Evolutionary conservation across 2,113 vertebrate genomes (phyloP), one percentile per base, ranked within the genome.

Genomic region (Coreoperca whiteheadi): DNA sequence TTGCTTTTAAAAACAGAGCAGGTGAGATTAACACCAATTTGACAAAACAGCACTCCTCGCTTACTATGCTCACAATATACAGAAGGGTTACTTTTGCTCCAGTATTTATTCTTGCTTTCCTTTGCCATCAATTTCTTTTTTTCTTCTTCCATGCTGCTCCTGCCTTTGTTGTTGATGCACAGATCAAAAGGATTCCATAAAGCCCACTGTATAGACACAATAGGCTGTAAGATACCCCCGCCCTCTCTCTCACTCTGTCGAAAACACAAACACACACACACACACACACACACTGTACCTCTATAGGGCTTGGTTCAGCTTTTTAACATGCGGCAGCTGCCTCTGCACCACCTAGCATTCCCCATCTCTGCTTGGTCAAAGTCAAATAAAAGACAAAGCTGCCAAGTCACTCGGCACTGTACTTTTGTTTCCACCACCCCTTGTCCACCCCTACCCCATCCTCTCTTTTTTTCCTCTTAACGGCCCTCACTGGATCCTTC

Each of bases 361-460:
- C 89, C 87, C 85, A 80, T 92, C 88, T 88, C 85, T 70, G 79
- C 85, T 84, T 41, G 89, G 89, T 93, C 93, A 95, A 95, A 96
- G 95, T 96, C 93, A 93, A 95, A 93, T 92, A 88, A 93, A 95
- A 95, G 93, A 93, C 94, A 92, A 93, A 94, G 89, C 86, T 79
- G 89, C 77, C 82, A 88, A 93, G 87, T 92, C 73, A 53, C 89
- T 87, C 77, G 2, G 77, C 82, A 67, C 74, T 90, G 88, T 88
- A 92, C 91, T 93, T 91, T 88, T 82, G 88, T 89, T 90, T 89
- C 70, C 78, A 70, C 75, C 83, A 63, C 77, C 86, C 67, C 88
- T 81, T 83, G 85, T 82, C 85, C 83, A 86, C 88, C 86, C 54
- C 87, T 74, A 79, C 88, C 48, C 65, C 64, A 61, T 71, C 61